Base-by-base conservation (phyloP, 1,140 invertebrate genomes). In the Pteromalus puparum region DNA sequence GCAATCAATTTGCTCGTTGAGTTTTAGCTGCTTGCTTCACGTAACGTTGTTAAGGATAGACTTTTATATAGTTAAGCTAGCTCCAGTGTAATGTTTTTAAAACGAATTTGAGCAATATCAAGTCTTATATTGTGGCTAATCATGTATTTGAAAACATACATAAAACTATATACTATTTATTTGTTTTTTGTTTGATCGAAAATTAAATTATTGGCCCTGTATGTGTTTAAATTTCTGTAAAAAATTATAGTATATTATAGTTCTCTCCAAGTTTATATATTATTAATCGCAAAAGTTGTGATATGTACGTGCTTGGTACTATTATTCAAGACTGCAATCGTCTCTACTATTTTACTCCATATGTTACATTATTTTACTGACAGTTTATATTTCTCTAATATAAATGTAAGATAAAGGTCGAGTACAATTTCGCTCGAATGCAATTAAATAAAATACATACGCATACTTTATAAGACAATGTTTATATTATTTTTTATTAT, bases 401-500 rank as follows among this genome's bases (percentile, higher is more conserved):
- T 46, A 77, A 84, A 61, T 67, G 38, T 89, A 73, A 88, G 65
- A 87, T n/a, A n/a, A 86, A 86, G 88, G 81, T 88, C 79, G 53
- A 85, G 89, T 83, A 82, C 82, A 86, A 85, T 83, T 87, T 87
- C 82, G 86, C 86, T 90, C 87, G 83, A 89, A 81, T 88, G 87
- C 87, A 89, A 89, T 89, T 88, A 84, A 88, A 90, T 88, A 91
- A 75, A 82, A 89, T 86, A 42, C 9, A 90, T 26, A n/a, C 86
- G n/a, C n/a, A n/a, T n/a, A 88, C 87, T 91, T 89, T 90, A 88
- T 90, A 76, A 24, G 89, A 88, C 88, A 86, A 86, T 90, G 89
- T 91, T 90, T 90, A 91, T 90, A 89, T 90, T 89, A 89, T 92
- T 87, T 92, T 87, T 87, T 90, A 88, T 89, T 90, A 90, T 89